Percentiles rank a stretch among this genome's conserved stretches.
phyloP scores from a whole-genome alignment of 1,140 invertebrate species.

The Hyles vespertilio region DNA sequence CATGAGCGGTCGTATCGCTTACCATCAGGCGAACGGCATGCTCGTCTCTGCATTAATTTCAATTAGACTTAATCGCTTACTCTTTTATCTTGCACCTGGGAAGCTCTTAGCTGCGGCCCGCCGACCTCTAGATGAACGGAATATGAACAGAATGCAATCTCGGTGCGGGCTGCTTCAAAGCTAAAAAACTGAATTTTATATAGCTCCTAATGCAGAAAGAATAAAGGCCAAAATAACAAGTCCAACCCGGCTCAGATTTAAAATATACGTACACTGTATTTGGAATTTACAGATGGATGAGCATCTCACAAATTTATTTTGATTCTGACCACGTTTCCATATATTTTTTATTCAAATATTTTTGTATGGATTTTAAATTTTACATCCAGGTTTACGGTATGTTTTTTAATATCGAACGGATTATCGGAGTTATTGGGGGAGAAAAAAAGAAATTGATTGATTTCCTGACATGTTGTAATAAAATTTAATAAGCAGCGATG shows the following conservation, averaged over 20 bases:
- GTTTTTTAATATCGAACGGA: too few species aligned
- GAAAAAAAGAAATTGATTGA: too few species aligned
- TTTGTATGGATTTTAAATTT: too few species aligned
- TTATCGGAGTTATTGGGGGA: too few species aligned
- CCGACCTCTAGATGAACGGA: constrained; percentile 32
- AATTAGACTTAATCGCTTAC: not conserved
- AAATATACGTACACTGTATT: not conserved
- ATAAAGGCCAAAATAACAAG: constrained; percentile 10
- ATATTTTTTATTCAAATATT: too few species aligned
- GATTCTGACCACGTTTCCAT: too few species aligned
- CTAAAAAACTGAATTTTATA: constrained; percentile 22
- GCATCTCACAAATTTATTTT: too few species aligned
- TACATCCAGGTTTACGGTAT: too few species aligned
- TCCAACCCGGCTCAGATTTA: not conserved
- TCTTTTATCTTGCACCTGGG: constrained; percentile 3
- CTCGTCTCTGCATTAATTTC: not conserved
- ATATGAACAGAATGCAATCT: constrained; percentile 46
- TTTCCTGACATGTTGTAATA: too few species aligned
- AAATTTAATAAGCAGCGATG: too few species aligned
- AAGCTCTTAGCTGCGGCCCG: constrained; percentile 24
- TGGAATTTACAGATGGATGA: constrained; percentile 5
- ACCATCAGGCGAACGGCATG: too few species aligned
- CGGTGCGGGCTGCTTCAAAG: constrained; percentile 22
- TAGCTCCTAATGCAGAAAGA: not conserved
- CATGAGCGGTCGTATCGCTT: too few species aligned